A percentile compares a stretch with the other conserved stretches of the same genome.
phyloP scores from a whole-genome alignment of 35 echinoderm and acorn worm genomes.

The Lytechinus pictus region DNA sequence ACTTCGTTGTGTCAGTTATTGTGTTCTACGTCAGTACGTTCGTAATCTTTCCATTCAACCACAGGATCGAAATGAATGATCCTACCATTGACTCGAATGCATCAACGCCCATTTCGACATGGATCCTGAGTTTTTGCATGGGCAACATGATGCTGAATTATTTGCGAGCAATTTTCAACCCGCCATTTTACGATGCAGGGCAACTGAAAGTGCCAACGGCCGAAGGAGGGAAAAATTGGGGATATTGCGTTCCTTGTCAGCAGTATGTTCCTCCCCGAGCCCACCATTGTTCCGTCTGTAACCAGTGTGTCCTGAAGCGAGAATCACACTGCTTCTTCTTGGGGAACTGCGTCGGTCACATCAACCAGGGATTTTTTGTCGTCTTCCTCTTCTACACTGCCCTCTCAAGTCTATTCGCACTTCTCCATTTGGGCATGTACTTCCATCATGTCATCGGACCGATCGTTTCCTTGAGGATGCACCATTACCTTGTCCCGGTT shows the following conservation, averaged over 20 bases:
- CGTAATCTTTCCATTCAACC: conserved; percentile 48
- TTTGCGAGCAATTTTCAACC: conserved; percentile 58
- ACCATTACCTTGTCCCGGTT: conserved; percentile 70
- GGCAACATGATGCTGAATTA: conserved; percentile 75
- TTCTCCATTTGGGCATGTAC: conserved; percentile 51
- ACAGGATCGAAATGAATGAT: conserved; percentile 16
- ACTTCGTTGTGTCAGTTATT: conserved; percentile 56
- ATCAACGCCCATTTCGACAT: conserved; percentile 19
- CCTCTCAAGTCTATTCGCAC: conserved; percentile 50
- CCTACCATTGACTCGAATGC: background rate
- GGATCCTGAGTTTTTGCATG: conserved; percentile 47
- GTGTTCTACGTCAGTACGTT: conserved; percentile 32
- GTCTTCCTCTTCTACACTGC: conserved; percentile 77
- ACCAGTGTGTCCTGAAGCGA: conserved; percentile 79
- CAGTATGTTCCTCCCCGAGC: conserved; percentile 84
- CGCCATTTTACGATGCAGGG: conserved; percentile 52
- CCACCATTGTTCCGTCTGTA: conserved; percentile 85
- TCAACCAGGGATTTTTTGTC: conserved; percentile 79
- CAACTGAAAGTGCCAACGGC: background rate
- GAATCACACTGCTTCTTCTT: conserved; percentile 87
- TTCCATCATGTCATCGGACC: conserved; percentile 59
- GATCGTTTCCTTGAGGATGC: conserved; percentile 47
- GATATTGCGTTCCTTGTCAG: conserved; percentile 83
- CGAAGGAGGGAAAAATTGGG: conserved; percentile 72
- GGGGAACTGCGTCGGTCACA: conserved; percentile 74